Percentiles rank a stretch among this genome's conserved stretches.
These are phyloP conservation scores for Temnothorax longispinosus DNA, from an alignment of 1,140 invertebrate genomes.

Conservation along the genomic window DNA sequence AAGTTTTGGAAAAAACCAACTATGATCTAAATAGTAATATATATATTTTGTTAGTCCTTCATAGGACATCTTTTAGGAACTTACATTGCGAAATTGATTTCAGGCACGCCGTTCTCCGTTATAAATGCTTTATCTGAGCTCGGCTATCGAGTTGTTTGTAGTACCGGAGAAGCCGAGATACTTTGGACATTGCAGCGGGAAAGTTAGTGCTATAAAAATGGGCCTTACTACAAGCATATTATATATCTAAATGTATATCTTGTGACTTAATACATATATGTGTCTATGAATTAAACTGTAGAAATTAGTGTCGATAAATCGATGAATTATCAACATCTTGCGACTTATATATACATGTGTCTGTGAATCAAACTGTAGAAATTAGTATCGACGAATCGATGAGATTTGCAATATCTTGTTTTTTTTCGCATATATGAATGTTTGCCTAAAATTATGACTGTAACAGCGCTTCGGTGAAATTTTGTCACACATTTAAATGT, in stretches of 20 bases:
- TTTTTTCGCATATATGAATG: background rate
- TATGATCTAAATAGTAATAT: background rate
- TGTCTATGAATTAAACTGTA: conserved; percentile 8
- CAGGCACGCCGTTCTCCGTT: conserved; percentile 87
- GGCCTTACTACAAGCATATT: background rate
- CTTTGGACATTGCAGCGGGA: conserved; percentile 93
- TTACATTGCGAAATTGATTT: conserved; percentile 72
- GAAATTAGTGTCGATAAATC: background rate
- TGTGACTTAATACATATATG: background rate
- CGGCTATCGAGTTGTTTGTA: conserved; percentile 91
- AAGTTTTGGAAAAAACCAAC: background rate
- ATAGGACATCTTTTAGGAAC: conserved; percentile 1
- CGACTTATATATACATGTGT: background rate
- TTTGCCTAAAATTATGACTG: conserved; percentile 1
- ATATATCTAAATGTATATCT: background rate
- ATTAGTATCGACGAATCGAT: conserved; percentile 8
- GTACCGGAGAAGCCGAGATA: conserved; percentile 92
- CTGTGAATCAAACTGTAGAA: conserved; percentile 1
- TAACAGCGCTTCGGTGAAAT: background rate
- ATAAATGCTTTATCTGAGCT: conserved; percentile 91
- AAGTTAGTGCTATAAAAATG: conserved; percentile 79
- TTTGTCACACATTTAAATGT: background rate
- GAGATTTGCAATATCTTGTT: background rate
- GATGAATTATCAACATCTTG: background rate
- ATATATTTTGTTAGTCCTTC: background rate